Conservation (phyloP, 2,797 vertebrate genomes). For the Pteronotus mesoamericanus region DNA sequence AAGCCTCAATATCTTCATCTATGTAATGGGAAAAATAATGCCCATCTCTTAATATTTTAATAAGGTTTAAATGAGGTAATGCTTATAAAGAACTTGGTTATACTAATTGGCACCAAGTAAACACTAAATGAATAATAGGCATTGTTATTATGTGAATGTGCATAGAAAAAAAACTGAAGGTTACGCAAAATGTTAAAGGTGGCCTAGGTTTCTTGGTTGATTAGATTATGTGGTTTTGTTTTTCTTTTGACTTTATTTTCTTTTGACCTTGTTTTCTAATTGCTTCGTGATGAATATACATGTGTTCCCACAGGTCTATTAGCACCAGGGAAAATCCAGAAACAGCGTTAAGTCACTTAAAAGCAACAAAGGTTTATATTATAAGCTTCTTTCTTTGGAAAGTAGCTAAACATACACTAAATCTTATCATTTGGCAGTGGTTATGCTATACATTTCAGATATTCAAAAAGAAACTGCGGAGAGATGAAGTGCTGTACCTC, state of each 20-base stretch:
- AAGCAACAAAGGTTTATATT: not conserved
- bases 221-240: not conserved
- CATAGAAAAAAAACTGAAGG: not conserved
- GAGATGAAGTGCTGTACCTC: not conserved
- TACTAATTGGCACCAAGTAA: not conserved
- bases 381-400: not conserved
- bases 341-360: not conserved
- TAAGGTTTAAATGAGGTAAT: not conserved
- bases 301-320: not conserved
- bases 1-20: not conserved
- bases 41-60: not conserved
- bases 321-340: not conserved
- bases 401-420: not conserved
- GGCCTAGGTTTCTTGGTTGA: not conserved
- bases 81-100: not conserved
- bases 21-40: not conserved
- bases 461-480: not conserved
- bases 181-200: not conserved
- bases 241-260: not conserved
- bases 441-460: not conserved
- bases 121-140: not conserved
- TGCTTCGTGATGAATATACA: not conserved
- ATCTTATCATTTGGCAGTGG: not conserved
- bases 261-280: not conserved
- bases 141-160: not conserved